Evolutionary conservation across 2,888 invertebrate genomes (phyloP), one percentile per base, ranked within the genome.

Genomic region (Archaeoteleia sp.): DNA sequence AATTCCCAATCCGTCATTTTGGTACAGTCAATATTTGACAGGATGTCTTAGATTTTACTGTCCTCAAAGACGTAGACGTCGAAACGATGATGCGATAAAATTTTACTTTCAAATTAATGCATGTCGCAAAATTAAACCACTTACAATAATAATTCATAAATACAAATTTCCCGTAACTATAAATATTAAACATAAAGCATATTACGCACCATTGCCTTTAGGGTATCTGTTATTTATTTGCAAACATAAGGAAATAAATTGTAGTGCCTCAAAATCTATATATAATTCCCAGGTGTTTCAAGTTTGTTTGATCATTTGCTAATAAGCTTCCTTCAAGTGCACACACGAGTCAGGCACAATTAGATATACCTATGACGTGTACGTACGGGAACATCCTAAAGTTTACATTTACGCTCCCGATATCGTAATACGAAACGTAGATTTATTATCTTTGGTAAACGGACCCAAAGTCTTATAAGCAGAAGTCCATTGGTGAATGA

Each of bases 11-110:
- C 46, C 62, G 53, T 74, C 74, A 78, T 79, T 78, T 77, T 76
- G 62, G 45, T 49, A 68, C 30, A 46, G 75, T 79, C 75, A 83
- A 84, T 83, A 81, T 84, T 84, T 78, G 71, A 83, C 82, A 79
- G 80, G 80, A 82, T 80, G 74, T 75, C 69, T 39, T 30, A 23
- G 12, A 27, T 29, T 49, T 49, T 8, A 15, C 39, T 30, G 17
- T 30, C 20, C 29, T 10, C 1, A 17, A 29, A 34, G 25, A 29
- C 34, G 15, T 20, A n/a, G n/a, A n/a, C n/a, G n/a, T n/a, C n/a
- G n/a, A n/a, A n/a, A n/a, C 7, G 23, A 23, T 23, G 23, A 32
- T 32, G 8, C 15, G 9, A n/a, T 29, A 29, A 7, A n/a, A 9
- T 3, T 9, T 7, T 9, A n/a, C 6, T 29, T n/a, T 29, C 23